Base-by-base conservation (phyloP, 92 coral and sea anemone genomes). In the Palythoa grandiflora region DNA sequence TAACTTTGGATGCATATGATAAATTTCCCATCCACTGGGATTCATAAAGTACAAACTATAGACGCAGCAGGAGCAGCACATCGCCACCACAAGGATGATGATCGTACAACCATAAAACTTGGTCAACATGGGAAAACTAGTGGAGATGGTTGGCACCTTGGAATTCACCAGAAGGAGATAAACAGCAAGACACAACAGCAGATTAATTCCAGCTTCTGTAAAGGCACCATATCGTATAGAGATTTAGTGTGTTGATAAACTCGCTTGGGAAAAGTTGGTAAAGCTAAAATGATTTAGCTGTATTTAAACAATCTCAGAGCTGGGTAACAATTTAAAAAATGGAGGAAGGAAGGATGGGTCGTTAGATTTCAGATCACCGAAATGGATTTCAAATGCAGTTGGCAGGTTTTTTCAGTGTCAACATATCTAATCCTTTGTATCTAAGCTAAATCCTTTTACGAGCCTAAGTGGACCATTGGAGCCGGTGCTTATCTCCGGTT, bases 191-290 rank as follows among this genome's bases (percentile, higher is more conserved):
- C 98, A 93, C 83, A 96, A 85, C 36, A 96, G 87, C 47, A 96
- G 87, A 90, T 96, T 96, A 79, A 96, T 94, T 37, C 98, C 98
- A 77, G 98, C 98, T 89, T 96, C 98, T 96, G 87, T 70, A 93
- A 80, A 50, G 20, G 16, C 78, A 65, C 51, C 85, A 20, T 2
- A 17, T 8, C 14, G 11, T 21, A 65, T 1, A 65, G 9, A 21
- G 6, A 17, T 20, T 65, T 21, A 65, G 71, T 65, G 4, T 11
- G n/a, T 1, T 65, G 71, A 5, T n/a, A 65, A n/a, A 65, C 36
- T 10, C 4, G 12, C 36, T 7, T 16, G 1, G 21, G 0, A 7
- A 17, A 65, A 8, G 7, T 2, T 44, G 50, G 50, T 2, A 44
- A 44, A 44, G 50, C 4, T 44, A 44, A 44, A 44, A 44, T 8